Base-by-base conservation (phyloP, 2,113 vertebrate genomes). In the Gopherus flavomarginatus region DNA sequence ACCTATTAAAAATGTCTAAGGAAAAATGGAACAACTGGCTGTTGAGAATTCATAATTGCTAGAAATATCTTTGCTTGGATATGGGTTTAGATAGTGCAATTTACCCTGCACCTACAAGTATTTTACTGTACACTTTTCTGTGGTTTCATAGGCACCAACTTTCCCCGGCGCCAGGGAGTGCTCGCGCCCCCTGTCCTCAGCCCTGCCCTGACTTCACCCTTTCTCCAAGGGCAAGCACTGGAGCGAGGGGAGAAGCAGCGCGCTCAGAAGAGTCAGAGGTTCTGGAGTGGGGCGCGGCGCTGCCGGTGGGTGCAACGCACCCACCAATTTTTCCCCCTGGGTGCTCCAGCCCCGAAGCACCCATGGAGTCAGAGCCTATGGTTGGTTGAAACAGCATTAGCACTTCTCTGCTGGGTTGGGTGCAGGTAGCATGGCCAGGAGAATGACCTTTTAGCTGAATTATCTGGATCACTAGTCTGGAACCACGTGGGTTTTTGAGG, bases 31-130 rank as follows among this genome's bases (percentile, higher is more conserved):
- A 38, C 31, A 53, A 14, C 42, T 86, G 27, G 31, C 57, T 90
- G 53, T 75, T 24, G 0, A 0, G 11, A 47, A 72, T 77, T 13
- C 26, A 8, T 19, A 50, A 9, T 1, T 24, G n/a, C 24, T 49
- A 52, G 53, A 42, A 29, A 38, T n/a, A 69, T 16, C n/a, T 52
- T 83, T 92, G 38, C 87, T 54, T 53, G 16, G 1, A 1, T 81
- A 86, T 62, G 81, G 56, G 29, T 35, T 49, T 2, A 62, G 86
- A 31, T 8, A 31, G 29, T 42, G 44, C 49, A 31, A 85, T 86
- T 90, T 88, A 47, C 27, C 77, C 26, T 56, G 56, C 92, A 29
- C n/a, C 56, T 85, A 26, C 16, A 75, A 31, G 27, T 56, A 50
- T 72, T 91, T 86, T 87, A 4, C 54, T 56, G 86, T 81, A 82